These are phyloP conservation scores for Drosophila mauritiana DNA, from an alignment of 1,140 invertebrate species.

Conservation along the genomic window DNA sequence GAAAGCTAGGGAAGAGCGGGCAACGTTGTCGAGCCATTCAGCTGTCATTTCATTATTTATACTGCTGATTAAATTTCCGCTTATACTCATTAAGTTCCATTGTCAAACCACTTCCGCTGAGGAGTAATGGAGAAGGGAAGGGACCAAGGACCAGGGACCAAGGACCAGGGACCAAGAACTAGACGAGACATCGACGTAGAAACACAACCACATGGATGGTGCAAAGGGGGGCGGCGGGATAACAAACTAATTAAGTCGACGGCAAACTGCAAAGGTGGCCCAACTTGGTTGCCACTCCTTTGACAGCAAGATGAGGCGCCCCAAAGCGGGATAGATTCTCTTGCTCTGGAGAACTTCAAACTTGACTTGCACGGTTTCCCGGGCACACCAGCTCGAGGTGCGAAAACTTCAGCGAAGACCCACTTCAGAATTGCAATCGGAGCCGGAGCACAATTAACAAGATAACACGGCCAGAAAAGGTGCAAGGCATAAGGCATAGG, in stretches of 20 bases:
- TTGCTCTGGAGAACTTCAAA: constrained; percentile 23
- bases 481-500: background rate
- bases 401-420: constrained; percentile 49
- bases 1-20: background rate
- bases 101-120: constrained; percentile 75
- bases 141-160: constrained; percentile 7
- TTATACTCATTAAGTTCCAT: constrained; percentile 82
- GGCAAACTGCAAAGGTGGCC: constrained; percentile 53
- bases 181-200: constrained; percentile 48
- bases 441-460: constrained; percentile 70
- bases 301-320: constrained; percentile 3
- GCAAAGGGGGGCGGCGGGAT: constrained; percentile 31
- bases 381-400: constrained; percentile 51
- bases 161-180: constrained; percentile 30
- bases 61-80: constrained; percentile 83
- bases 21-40: constrained; percentile 57
- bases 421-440: constrained; percentile 75
- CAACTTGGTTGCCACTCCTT: constrained; percentile 48
- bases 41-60: constrained; percentile 82
- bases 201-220: constrained; percentile 41
- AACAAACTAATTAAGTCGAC: constrained; percentile 82
- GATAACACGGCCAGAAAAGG: constrained; percentile 47
- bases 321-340: constrained; percentile 3
- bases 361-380: constrained; percentile 32
- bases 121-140: constrained; percentile 12